These are phyloP conservation scores for Eunapius fragilis DNA, from an alignment of 37 sponge, comb jelly and placozoan genomes.

Conservation along the genomic window DNA sequence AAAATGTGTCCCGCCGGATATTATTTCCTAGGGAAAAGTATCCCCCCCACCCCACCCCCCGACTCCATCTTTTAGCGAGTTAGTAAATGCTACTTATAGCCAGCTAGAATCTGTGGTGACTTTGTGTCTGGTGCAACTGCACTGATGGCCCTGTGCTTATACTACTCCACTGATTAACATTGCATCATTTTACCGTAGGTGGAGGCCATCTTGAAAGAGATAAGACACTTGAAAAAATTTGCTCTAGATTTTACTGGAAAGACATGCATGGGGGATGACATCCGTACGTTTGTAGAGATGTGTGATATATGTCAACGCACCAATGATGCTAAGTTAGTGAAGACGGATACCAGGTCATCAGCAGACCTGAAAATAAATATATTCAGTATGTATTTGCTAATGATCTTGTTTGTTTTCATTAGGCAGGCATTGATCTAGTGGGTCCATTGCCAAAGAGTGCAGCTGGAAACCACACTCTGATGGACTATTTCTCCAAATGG, in stretches of 20 bases:
- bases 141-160: too few relatives aligned
- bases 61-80: too few relatives aligned
- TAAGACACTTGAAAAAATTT: constrained; percentile 40
- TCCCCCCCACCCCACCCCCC: too few relatives aligned
- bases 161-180: neutral
- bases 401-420: too few relatives aligned
- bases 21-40: too few relatives aligned
- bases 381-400: neutral
- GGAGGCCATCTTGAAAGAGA: constrained; percentile 48
- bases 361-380: too few relatives aligned
- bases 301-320: constrained; percentile 35
- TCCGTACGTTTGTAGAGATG: neutral
- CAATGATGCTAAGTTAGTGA: constrained; percentile 23
- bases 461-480: constrained; percentile 23
- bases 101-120: too few relatives aligned
- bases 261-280: constrained; percentile 19
- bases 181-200: neutral
- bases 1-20: too few relatives aligned
- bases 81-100: too few relatives aligned
- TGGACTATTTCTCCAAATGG: constrained; percentile 50
- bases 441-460: constrained; percentile 23
- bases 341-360: constrained; percentile 11
- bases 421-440: constrained; percentile 46
- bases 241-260: constrained; percentile 19
- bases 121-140: too few relatives aligned